Conservation (phyloP, 2,113 vertebrate species). For the Menura novaehollandiae region DNA sequence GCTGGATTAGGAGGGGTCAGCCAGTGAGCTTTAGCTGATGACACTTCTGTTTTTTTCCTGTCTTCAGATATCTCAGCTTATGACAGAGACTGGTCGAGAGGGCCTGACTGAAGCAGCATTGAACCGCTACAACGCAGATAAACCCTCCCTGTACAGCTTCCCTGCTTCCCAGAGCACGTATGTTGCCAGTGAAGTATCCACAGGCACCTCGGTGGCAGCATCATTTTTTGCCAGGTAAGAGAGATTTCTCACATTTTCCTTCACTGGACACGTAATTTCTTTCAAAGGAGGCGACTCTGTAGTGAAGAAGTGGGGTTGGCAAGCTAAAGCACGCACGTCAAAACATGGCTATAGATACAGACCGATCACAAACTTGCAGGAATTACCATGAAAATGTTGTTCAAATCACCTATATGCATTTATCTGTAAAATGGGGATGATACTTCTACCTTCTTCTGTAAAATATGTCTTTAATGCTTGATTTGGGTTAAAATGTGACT, state of each 20-base stretch:
- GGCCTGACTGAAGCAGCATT: slow-evolving; percentile 82
- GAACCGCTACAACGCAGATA: slow-evolving; percentile 89
- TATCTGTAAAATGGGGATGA: background rate
- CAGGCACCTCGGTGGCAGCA: slow-evolving; percentile 87
- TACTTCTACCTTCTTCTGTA: background rate
- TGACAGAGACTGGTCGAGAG: slow-evolving; percentile 85
- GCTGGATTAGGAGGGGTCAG: background rate
- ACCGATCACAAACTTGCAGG: background rate
- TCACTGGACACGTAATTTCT: background rate
- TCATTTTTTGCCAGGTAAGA: slow-evolving; percentile 97
- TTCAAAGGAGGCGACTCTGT: background rate
- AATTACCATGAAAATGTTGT: background rate
- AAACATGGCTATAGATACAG: background rate
- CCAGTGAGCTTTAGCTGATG: background rate
- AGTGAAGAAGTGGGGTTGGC: background rate
- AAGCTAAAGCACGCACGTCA: background rate
- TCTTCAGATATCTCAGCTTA: slow-evolving; percentile 89
- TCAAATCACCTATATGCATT: background rate
- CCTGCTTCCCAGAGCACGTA: slow-evolving; percentile 73
- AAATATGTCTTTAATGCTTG: background rate
- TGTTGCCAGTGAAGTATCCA: slow-evolving; percentile 72
- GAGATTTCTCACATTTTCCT: background rate
- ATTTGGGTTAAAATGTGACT: background rate
- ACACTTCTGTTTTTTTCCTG: background rate
- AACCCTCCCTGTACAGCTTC: slow-evolving; percentile 76